Conservation (phyloP, 2,888 invertebrate genomes). For the Xanthia togata region DNA sequence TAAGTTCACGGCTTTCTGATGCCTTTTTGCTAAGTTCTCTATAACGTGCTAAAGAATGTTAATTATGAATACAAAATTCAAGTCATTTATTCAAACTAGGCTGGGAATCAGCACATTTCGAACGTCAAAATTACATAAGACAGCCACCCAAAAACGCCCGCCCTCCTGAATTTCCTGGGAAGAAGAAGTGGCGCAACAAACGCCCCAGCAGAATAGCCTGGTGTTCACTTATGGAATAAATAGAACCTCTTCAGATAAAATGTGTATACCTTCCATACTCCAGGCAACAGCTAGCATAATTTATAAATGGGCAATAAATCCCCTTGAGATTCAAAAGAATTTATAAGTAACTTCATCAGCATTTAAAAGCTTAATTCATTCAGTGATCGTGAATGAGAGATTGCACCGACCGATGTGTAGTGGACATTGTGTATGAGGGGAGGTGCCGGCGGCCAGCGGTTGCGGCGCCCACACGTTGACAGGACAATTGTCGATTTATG, state of each 20-base stretch:
- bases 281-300: conserved; percentile 25
- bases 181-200: no score
- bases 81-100: no score
- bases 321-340: conserved; percentile 45
- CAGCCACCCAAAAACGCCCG: no score
- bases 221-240: background rate
- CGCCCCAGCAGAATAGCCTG: background rate
- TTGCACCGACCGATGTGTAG: conserved; percentile 58
- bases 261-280: background rate
- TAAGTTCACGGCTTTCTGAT: background rate
- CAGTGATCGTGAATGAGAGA: conserved; percentile 56
- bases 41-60: conserved; percentile 1
- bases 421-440: conserved; percentile 64
- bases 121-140: no score
- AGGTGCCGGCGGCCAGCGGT: conserved; percentile 69
- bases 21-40: background rate
- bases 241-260: background rate
- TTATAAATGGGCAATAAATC: conserved; percentile 41
- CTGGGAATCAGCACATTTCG: no score
- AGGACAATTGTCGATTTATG: conserved; percentile 85
- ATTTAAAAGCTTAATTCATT: conserved; percentile 60
- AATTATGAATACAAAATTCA: background rate
- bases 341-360: conserved; percentile 55
- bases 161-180: no score
- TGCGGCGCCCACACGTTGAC: conserved; percentile 76